phyloP scores from a whole-genome alignment of 2,888 invertebrate species.

The Drosophila prolongata region DNA sequence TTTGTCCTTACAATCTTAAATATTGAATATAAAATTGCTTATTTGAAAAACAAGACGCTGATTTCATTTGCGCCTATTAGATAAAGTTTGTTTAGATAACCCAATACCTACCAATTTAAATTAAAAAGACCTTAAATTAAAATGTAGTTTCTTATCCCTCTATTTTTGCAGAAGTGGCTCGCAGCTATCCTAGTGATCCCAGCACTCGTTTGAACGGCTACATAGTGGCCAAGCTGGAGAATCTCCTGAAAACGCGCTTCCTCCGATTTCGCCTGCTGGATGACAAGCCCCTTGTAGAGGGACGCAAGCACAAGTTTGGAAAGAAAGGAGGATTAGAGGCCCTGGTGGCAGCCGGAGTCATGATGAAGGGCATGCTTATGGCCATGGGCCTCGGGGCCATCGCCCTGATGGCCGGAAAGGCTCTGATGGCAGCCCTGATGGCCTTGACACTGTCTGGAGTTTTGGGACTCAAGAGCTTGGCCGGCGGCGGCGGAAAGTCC shows the following conservation, averaged over 20 bases:
- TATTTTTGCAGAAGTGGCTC: slow-evolving; percentile 87
- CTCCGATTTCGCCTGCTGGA: slow-evolving; percentile 90
- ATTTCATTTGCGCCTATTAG: no score
- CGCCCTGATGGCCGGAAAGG: slow-evolving; percentile 92
- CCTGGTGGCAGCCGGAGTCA: slow-evolving; percentile 86
- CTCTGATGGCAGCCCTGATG: slow-evolving; percentile 92
- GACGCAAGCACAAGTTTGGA: slow-evolving; percentile 86
- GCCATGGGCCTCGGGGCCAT: slow-evolving; percentile 90
- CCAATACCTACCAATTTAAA: no score
- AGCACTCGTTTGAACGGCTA: slow-evolving; percentile 91
- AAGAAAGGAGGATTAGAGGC: slow-evolving; percentile 86
- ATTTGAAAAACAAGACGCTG: no score
- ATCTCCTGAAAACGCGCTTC: slow-evolving; percentile 90
- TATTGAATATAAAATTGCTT: no score
- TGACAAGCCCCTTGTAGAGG: slow-evolving; percentile 86
- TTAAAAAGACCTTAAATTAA: no score
- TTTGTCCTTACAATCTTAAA: no score
- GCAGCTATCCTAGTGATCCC: slow-evolving; percentile 90
- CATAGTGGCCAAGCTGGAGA: slow-evolving; percentile 89
- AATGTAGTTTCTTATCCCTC: no score
- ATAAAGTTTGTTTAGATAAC: no score
- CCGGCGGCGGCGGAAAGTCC: slow-evolving; percentile 88
- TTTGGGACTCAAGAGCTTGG: slow-evolving; percentile 90
- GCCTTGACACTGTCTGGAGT: slow-evolving; percentile 91
- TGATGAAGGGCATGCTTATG: slow-evolving; percentile 90